These are phyloP conservation scores for Bombus confusus DNA, from an alignment of 1,140 invertebrate genomes.

Conservation along the genomic window DNA sequence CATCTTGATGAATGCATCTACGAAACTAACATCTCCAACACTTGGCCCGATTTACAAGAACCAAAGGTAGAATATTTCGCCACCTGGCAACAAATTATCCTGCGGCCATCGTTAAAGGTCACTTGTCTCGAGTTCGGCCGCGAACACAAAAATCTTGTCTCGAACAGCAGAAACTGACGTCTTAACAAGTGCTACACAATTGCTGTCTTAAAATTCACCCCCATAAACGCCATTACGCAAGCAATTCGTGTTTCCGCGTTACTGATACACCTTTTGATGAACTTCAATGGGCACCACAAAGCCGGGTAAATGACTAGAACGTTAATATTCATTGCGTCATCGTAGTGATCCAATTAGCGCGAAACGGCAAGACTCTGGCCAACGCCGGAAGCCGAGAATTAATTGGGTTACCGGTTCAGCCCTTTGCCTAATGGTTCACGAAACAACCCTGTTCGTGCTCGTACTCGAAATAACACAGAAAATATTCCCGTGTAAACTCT, in stretches of 20 bases:
- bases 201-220: neutral
- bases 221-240: neutral
- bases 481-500: neutral
- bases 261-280: constrained; percentile 27
- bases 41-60: neutral
- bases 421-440: constrained; percentile 30
- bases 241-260: neutral
- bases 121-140: neutral
- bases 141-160: neutral
- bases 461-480: constrained; percentile 8
- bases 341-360: constrained; percentile 46
- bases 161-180: neutral
- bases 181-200: too few species aligned
- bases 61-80: neutral
- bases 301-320: constrained; percentile 34
- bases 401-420: constrained; percentile 36
- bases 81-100: neutral
- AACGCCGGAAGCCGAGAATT: constrained; percentile 43
- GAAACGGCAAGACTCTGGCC: constrained; percentile 31
- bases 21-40: too few species aligned
- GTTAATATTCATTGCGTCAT: constrained; percentile 54
- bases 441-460: neutral
- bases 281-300: constrained; percentile 22
- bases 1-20: neutral
- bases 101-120: neutral